Conservation (phyloP, 2,888 invertebrate genomes). For the Archaeoteleia sp. region DNA sequence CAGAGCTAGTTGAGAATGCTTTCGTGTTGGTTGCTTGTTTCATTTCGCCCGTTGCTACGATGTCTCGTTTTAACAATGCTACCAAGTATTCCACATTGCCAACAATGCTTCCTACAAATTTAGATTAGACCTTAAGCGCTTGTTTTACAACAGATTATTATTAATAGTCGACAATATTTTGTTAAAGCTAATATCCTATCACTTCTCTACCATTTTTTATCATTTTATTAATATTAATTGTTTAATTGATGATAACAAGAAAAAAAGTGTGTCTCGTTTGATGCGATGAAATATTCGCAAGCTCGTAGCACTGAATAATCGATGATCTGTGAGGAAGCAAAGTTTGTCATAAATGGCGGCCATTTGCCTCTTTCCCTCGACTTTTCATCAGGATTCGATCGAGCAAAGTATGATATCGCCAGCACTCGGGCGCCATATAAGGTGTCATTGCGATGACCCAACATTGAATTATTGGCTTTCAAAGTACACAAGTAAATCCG, state of each 20-base stretch:
- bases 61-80: slow-evolving; percentile 38
- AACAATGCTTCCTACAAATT: slow-evolving; percentile 39
- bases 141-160: slow-evolving; percentile 20
- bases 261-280: no score
- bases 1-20: slow-evolving; percentile 53
- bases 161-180: slow-evolving; percentile 5
- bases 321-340: slow-evolving; percentile 40
- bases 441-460: slow-evolving; percentile 69
- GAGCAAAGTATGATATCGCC: slow-evolving; percentile 51
- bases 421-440: slow-evolving; percentile 59
- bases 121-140: slow-evolving; percentile 13
- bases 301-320: slow-evolving; percentile 48
- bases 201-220: not conserved
- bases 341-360: slow-evolving; percentile 30
- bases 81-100: slow-evolving; percentile 40
- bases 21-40: slow-evolving; percentile 39
- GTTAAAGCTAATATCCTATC: no score
- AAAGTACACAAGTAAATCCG: slow-evolving; percentile 67
- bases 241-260: no score
- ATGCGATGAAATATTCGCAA: slow-evolving; percentile 30
- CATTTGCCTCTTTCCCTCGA: slow-evolving; percentile 9
- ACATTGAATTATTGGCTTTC: slow-evolving; percentile 71
- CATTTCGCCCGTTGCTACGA: slow-evolving; percentile 21
- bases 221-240: no score
- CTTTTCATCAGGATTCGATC: slow-evolving; percentile 41